Evolutionary conservation across 1,140 invertebrate species (phyloP), one percentile per base, ranked within the genome.

Genomic region (Heliconius hewitsoni): DNA sequence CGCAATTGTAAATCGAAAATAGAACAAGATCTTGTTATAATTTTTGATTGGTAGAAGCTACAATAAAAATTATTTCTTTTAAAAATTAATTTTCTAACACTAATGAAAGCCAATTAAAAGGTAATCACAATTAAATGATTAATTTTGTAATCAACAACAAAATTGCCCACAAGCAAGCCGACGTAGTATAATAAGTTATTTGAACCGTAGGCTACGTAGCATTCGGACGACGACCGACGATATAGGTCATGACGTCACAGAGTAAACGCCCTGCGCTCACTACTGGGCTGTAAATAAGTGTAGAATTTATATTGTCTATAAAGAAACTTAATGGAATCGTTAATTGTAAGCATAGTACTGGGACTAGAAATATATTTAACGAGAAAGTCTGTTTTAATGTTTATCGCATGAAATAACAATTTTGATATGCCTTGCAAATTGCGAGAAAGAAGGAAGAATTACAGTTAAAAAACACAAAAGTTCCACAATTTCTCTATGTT

Each of bases 161-260:
- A 11, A 18, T 66, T 66, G 27, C 60, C 23, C 27, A 30, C 60
- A 27, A 66, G 3, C 23, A 30, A 30, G 4, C 11, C 8, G 23
- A 66, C 23, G n/a, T 13, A 27, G 27, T 27, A 66, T 30, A 72
- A 72, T 42, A 72, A 39, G 71, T 37, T 37, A 72, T 72, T 37
- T 72, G 71, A 72, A 72, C 71, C 37, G 37, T 39, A 72, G 16
- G 60, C 71, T 66, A 42, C 57, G 73, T 34, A 73, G 55, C 39
- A 23, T 18, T 27, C 77, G 77, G 73, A 39, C 77, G 77, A 70
- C 77, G 77, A 79, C 77, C 72, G 73, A 5, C 19, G 72, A 81
- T 77, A 77, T 81, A 81, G 80, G 80, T 81, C 80, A 77, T 81
- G 80, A 81, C 80, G 80, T 81, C 80, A 81, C 57, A 39, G n/a